Percentiles rank a stretch among this genome's conserved stretches.
These are phyloP conservation scores for Acanthoscelides obtectus DNA, from an alignment of 2,888 invertebrate species.

Conservation along the genomic window DNA sequence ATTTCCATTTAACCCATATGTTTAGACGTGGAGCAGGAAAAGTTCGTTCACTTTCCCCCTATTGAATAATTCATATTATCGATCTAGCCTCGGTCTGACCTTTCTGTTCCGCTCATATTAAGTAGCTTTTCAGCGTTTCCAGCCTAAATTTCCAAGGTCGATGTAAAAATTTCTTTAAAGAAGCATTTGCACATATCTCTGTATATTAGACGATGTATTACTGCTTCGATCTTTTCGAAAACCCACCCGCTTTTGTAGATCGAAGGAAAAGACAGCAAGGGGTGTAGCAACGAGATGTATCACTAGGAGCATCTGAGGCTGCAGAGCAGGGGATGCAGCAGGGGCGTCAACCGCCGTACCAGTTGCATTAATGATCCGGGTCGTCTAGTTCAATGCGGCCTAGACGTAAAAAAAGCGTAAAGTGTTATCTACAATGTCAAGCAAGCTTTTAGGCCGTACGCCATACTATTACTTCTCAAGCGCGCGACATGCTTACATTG, in stretches of 20 bases:
- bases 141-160: conserved; percentile 37
- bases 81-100: conserved; percentile 48
- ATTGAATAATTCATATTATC: conserved; percentile 50
- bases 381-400: too few species aligned
- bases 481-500: too few species aligned
- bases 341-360: too few species aligned
- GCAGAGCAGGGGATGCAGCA: too few species aligned
- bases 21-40: conserved; percentile 40
- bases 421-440: too few species aligned
- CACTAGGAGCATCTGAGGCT: background rate
- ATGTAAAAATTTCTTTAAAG: conserved; percentile 15
- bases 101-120: conserved; percentile 49
- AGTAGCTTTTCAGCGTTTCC: conserved; percentile 39
- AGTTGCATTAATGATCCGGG: too few species aligned
- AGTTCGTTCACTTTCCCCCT: conserved; percentile 50
- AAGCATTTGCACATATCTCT: background rate
- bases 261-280: background rate
- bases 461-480: too few species aligned
- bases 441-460: too few species aligned
- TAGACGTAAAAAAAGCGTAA: too few species aligned
- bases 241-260: background rate
- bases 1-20: conserved; percentile 45
- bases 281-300: background rate
- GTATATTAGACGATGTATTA: background rate
- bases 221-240: background rate